These are phyloP conservation scores for Leptodactylus fallax DNA, from an alignment of 2,797 vertebrate genomes.

Conservation along the genomic window DNA sequence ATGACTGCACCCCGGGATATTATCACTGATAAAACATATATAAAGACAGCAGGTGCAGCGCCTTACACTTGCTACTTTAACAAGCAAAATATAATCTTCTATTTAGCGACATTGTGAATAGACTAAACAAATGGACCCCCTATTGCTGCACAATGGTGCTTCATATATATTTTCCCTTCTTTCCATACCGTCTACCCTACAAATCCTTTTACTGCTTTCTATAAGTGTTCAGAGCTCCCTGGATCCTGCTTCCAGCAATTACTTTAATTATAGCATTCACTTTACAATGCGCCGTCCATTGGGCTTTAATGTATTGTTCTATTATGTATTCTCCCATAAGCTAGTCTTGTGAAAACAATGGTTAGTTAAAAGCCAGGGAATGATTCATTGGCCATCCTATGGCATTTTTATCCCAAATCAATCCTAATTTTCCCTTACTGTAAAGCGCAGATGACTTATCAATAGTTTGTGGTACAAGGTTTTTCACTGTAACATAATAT, in stretches of 20 bases:
- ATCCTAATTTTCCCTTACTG: conserved; percentile 31
- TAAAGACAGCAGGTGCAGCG: background rate
- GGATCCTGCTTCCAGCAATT: background rate
- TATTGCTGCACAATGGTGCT: background rate
- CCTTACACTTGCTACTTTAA: too few species aligned
- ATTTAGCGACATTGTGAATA: background rate
- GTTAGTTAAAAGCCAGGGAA: conserved; percentile 10
- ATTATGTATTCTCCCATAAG: background rate
- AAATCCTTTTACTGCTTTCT: background rate
- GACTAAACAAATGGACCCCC: background rate
- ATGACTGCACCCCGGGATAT: background rate
- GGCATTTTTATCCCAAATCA: conserved; percentile 22
- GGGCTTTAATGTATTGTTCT: background rate
- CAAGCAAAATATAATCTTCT: background rate
- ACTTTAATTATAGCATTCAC: background rate
- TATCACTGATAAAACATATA: background rate
- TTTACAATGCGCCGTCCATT: conserved; percentile 6
- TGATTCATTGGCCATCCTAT: background rate
- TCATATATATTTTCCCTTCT: background rate
- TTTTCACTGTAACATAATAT: conserved; percentile 15
- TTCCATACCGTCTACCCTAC: background rate
- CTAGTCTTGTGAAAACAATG: conserved; percentile 31
- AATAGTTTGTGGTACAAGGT: background rate
- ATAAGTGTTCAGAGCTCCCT: background rate
- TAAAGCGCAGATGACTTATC: conserved; percentile 20